Base-by-base conservation (phyloP, 2,888 invertebrate genomes). In the Neoitamus cyanurus region DNA sequence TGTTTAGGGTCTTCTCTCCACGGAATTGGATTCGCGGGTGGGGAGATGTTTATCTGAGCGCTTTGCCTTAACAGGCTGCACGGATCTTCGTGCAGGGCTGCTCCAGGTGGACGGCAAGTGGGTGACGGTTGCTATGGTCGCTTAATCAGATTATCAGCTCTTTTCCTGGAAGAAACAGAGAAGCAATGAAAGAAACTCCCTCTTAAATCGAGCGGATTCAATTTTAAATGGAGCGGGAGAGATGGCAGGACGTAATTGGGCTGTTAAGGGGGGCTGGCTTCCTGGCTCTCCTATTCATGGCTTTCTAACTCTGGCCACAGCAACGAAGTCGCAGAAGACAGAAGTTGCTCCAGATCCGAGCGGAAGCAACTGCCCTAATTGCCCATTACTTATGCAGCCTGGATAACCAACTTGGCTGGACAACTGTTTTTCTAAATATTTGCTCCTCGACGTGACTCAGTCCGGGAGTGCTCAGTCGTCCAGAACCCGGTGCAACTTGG, bases 1-100 rank as follows among this genome's bases (percentile, higher is more conserved):
- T 85, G 83, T 82, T 86, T 80, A 85, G 83, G 84, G 28, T 31
- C 9, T 37, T 69, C 34, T 9, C 31, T 73, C 15, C 25, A 7
- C 25, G 9, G 25, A 25, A 58, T 9, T 58, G 30, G 13, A 9
- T 25, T 13, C 42, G 28, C 13, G 42, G 75, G 20, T n/a, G 3
- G 31, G 37, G 37, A 20, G 46, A 46, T 48, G 31, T 31, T 48
- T 48, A 58, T 78, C 48, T 20, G 7, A 30, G 31, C 20, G 58
- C 31, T 46, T 15, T n/a, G 31, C n/a, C 78, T 78, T 15, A n/a
- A 15, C 20, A 11, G 58, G 13, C 9, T 30, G 34, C 6, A 34
- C 11, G 15, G 78, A 42, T 28, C 75, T 75, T 34, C 75, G 42
- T 36, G 20, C 25, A 20, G 58, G 25, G 28, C 6, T 42, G 11